Base-by-base conservation (phyloP, 2,888 invertebrate species). In the Apeira syringaria region DNA sequence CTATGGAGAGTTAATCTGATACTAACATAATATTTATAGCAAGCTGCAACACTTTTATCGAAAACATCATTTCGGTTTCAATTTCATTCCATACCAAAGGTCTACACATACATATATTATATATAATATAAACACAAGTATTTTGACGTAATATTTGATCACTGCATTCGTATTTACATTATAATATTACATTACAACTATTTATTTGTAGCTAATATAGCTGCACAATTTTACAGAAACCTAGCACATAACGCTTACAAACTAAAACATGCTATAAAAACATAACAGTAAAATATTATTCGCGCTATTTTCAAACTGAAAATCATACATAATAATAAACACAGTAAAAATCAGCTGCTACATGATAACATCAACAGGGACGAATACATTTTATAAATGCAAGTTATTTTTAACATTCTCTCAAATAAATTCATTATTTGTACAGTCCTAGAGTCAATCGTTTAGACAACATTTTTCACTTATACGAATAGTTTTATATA, bases 381-480 rank as follows among this genome's bases (percentile, higher is more conserved):
- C 53, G 53, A 53, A 49, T 53, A 53, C 56, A 53, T 56, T 56
- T 53, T 42, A 46, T 50, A 56, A 56, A 56, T 56, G 56, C 56
- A 48, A 51, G 30, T 49, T 36, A 35, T 34, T 51, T 47, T 46
- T 49, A 43, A 50, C 30, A 36, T 43, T 50, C 56, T 51, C 43
- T 56, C 38, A 53, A 56, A 53, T 56, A 49, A 49, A 53, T 51
- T 56, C 50, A 48, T 56, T 44, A 48, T 53, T 56, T 53, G 53
- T 51, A 56, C 53, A 56, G 31, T 45, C 10, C 37, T 41, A 42
- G 30, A 34, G 26, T 42, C 39, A 24, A 30, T 17, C 31, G 36
- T 27, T 40, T 37, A 40, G 41, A 46, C 46, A 24, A 46, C 24
- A 39, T 35, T 27, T 45, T 34, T 18, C n/a, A n/a, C 31, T 40